Percentiles rank a stretch among this genome's conserved stretches.
Conservation (phyloP, 2,797 vertebrate genomes). For the Sebastes diploproa region DNA sequence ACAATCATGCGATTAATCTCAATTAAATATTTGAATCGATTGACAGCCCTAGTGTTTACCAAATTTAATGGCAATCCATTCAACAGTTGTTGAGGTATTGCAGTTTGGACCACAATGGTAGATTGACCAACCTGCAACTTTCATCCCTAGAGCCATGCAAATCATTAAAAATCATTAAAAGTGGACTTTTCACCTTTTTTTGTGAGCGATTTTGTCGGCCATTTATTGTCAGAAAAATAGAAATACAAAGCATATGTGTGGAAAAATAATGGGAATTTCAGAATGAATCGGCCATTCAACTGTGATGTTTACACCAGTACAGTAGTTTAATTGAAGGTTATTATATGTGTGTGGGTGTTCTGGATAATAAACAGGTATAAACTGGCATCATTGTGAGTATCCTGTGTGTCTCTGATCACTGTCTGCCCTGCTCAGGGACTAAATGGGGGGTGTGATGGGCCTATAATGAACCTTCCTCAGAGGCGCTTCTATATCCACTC, state of each 20-base stretch:
- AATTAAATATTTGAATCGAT: too few species aligned
- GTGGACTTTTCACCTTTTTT: neutral
- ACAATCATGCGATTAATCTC: too few species aligned
- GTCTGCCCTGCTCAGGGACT: neutral
- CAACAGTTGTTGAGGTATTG: too few species aligned
- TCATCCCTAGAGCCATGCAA: neutral
- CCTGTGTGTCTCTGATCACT: neutral
- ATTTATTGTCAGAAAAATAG: neutral
- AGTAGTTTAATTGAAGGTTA: conserved; percentile 28
- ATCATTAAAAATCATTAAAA: neutral
- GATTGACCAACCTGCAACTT: neutral
- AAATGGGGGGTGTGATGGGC: conserved; percentile 10
- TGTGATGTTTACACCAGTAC: conserved; percentile 4
- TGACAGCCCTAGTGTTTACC: too few species aligned
- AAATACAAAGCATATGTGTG: neutral
- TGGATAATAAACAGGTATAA: conserved; percentile 25
- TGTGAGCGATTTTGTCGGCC: neutral
- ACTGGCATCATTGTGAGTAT: neutral
- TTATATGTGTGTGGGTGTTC: conserved; percentile 33
- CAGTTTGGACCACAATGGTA: neutral
- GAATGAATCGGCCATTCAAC: conserved; percentile 6
- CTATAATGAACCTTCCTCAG: conserved; percentile 24
- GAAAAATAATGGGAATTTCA: neutral
- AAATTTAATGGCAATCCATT: too few species aligned
- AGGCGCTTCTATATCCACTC: neutral